Base-by-base conservation (phyloP, 2,888 invertebrate genomes). In the Nebria salina region DNA sequence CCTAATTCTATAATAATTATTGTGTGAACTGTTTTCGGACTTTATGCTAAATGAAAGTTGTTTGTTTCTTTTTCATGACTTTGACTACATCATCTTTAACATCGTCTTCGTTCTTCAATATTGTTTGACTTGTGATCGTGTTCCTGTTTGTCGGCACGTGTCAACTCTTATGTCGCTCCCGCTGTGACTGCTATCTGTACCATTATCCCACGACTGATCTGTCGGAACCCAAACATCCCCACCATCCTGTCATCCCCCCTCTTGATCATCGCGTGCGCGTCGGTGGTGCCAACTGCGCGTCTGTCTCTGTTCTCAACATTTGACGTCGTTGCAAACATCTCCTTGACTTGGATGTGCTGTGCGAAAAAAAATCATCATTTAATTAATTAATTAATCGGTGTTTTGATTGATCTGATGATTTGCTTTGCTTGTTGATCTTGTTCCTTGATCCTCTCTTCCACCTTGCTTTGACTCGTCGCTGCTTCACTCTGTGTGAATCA, bases 141-240 rank as follows among this genome's bases (percentile, higher is more conserved):
- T 26, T 34, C 34, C 72, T 72, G 5, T 72, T 34, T 25, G 34
- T 72, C 72, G 26, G 41, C 72, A 78, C 78, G 78, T 78, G 78
- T 42, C 34, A 15, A 25, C 65, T 75, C 68, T 72, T 76, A 42
- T 76, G 42, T 68, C 79, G 77, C 72, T 70, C 77, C 66, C 65
- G 70, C 66, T 66, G 72, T 68, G 54, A 82, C 74, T 77, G 73
- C 65, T 43, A 73, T 76, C 68, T 70, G 79, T 82, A 81, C 83
- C 83, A 75, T 83, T 77, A 78, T 82, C 90, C 90, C 90, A 89
- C 90, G 89, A 89, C 88, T 88, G 88, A 89, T 89, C 82, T 78
- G 83, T 87, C 88, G 88, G 87, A 87, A 87, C 86, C 81, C 86
- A 88, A 89, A 89, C 87, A 89, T 88, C 90, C 90, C 81, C 82